phyloP scores from a whole-genome alignment of 1,140 invertebrate genomes.

The Maconellicoccus hirsutus region DNA sequence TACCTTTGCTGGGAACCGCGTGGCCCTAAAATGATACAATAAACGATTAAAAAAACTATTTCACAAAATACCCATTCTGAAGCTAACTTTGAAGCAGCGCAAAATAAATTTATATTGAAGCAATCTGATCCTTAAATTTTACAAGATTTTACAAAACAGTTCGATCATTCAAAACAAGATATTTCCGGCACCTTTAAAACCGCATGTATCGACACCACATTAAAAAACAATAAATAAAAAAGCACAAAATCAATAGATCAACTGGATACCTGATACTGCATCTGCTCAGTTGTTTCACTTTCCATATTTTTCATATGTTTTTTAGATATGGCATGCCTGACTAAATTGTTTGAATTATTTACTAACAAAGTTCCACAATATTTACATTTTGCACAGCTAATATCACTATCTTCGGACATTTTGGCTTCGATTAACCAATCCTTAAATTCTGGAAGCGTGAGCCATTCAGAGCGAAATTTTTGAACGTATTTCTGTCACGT shows the following conservation, averaged over 20 bases:
- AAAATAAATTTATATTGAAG: not conserved
- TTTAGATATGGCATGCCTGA: constrained; percentile 12
- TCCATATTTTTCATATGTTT: constrained; percentile 22
- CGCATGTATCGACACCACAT: not conserved
- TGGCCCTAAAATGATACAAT: not conserved
- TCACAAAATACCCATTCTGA: too few relatives aligned
- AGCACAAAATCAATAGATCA: not conserved
- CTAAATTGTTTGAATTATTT: constrained; percentile 20
- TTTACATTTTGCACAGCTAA: constrained; percentile 10
- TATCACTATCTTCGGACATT: not conserved
- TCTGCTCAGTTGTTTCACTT: not conserved
- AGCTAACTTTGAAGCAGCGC: not conserved
- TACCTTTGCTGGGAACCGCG: not conserved
- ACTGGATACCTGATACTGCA: not conserved
- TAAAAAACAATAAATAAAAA: not conserved
- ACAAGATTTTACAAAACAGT: not conserved
- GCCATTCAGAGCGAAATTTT: constrained; percentile 15
- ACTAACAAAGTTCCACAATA: constrained; percentile 17
- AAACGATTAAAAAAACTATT: not conserved
- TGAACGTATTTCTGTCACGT: constrained; percentile 13
- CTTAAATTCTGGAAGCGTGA: constrained; percentile 6
- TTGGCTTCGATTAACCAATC: constrained; percentile 17
- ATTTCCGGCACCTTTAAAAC: not conserved
- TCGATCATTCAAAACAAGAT: not conserved
- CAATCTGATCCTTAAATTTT: not conserved